Conservation (phyloP, 2,797 vertebrate genomes). For the Sebastolobus altivelis region DNA sequence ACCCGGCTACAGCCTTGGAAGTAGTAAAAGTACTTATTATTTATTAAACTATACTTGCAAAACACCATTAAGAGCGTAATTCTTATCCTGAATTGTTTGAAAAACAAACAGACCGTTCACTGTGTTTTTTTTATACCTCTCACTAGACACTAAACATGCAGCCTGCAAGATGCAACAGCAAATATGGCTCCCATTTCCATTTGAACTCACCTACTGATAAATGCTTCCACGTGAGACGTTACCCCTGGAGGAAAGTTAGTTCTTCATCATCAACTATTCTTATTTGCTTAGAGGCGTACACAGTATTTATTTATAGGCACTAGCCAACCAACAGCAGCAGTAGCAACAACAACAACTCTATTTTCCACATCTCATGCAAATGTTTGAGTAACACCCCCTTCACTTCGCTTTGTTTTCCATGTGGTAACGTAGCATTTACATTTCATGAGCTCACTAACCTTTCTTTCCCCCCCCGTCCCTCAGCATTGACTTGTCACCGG, state of each 20-base stretch:
- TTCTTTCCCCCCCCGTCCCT: conserved; percentile 36
- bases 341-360: conserved; percentile 18
- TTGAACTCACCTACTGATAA: conserved; percentile 68
- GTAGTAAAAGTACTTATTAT: not conserved
- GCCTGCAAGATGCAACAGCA: conserved; percentile 34
- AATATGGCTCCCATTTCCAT: conserved; percentile 81
- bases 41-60: not conserved
- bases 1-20: not conserved
- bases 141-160: conserved; percentile 30
- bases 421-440: conserved; percentile 72
- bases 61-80: not conserved
- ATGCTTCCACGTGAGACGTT: conserved; percentile 73
- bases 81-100: not conserved
- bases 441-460: conserved; percentile 78
- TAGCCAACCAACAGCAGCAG: conserved; percentile 17
- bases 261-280: conserved; percentile 31
- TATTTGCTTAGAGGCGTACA: conserved; percentile 30
- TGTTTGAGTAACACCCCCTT: conserved; percentile 31
- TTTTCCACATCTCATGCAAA: conserved; percentile 69
- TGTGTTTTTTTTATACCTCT: not conserved
- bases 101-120: not conserved
- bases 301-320: conserved; percentile 48
- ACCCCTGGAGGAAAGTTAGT: conserved; percentile 23
- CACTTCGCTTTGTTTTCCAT: conserved; percentile 55
- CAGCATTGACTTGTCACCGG: conserved; percentile 66